Conservation (phyloP, 2,888 invertebrate species). For the Heliothis peltigera region DNA sequence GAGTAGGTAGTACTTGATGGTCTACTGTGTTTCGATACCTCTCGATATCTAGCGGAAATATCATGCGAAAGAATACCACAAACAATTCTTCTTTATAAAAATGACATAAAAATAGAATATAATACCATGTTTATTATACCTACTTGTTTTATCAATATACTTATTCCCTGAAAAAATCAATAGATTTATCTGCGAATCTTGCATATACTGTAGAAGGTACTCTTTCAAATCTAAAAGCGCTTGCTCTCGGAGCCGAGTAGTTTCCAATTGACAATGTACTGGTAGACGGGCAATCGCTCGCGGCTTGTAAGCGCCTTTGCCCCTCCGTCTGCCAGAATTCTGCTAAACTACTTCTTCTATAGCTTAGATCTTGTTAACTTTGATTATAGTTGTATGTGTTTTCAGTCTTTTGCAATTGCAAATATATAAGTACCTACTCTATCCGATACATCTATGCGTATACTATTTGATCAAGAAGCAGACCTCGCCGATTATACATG, state of each 20-base stretch:
- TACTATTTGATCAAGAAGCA: conserved; percentile 2
- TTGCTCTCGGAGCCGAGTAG: conserved; percentile 79
- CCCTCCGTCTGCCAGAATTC: conserved; percentile 61
- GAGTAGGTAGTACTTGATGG: no score
- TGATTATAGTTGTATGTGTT: conserved; percentile 50
- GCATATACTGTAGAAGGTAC: conserved; percentile 72
- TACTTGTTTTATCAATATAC: no score
- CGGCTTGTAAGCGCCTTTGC: conserved; percentile 80
- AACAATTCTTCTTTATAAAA: no score
- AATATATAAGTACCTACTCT: conserved; percentile 1
- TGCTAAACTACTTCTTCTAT: conserved; percentile 66
- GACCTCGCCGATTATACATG: no score
- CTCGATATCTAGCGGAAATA: no score
- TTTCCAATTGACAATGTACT: conserved; percentile 87
- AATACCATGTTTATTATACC: no score
- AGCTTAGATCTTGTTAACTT: conserved; percentile 56
- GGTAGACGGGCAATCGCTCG: conserved; percentile 80
- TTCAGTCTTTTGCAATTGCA: conserved; percentile 17
- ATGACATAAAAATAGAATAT: no score
- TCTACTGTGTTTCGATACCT: no score
- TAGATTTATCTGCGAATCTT: conserved; percentile 48
- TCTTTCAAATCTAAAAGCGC: conserved; percentile 86
- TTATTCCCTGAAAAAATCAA: no score
- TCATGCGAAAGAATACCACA: no score
- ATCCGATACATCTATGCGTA: conserved; percentile 2